These are phyloP conservation scores for Lepidocyrtinus sp. DNA, from an alignment of 2,888 invertebrate genomes.

Conservation along the genomic window DNA sequence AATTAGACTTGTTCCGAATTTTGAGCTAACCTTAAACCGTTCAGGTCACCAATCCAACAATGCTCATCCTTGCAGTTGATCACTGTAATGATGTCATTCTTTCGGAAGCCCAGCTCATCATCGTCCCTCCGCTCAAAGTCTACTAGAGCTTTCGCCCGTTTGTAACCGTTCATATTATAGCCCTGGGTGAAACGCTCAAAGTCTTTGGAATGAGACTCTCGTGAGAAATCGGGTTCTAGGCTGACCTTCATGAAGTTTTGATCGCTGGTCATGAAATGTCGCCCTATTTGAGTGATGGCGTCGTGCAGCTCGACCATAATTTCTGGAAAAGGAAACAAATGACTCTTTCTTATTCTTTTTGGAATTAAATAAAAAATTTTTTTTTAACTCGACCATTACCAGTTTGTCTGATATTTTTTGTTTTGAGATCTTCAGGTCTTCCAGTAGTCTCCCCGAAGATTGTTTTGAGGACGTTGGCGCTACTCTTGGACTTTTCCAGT, in stretches of 20 bases:
- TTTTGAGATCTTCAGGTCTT: slow-evolving; percentile 88
- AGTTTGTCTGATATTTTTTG: slow-evolving; percentile 98
- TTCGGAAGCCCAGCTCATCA: slow-evolving; percentile 97
- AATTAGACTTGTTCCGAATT: background rate
- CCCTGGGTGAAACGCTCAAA: slow-evolving; percentile 79
- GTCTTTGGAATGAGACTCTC: slow-evolving; percentile 95
- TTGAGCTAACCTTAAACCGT: slow-evolving; percentile 81
- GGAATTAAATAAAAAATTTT: slow-evolving; percentile 3
- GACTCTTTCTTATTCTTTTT: background rate
- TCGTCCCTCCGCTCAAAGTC: slow-evolving; percentile 99
- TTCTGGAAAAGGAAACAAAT: slow-evolving; percentile 75
- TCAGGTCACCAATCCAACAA: slow-evolving; percentile 98
- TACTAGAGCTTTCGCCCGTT: slow-evolving; percentile 94
- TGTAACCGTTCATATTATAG: slow-evolving; percentile 76
- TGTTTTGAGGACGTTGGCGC: slow-evolving; percentile 76
- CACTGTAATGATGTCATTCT: slow-evolving; percentile 98
- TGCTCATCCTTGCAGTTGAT: slow-evolving; percentile 98
- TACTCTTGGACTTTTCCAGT: slow-evolving; percentile 92
- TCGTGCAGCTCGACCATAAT: slow-evolving; percentile 97
- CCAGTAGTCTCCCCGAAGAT: slow-evolving; percentile 86
- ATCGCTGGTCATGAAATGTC: slow-evolving; percentile 95
- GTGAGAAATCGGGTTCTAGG: slow-evolving; percentile 92
- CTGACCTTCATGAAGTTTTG: slow-evolving; percentile 83
- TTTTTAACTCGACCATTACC: slow-evolving; percentile 71
- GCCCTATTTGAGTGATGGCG: slow-evolving; percentile 92